Percentiles rank a stretch among this genome's conserved stretches.
These are phyloP conservation scores for Limnephilus marmoratus DNA, from an alignment of 2,888 invertebrate genomes.

Conservation along the genomic window DNA sequence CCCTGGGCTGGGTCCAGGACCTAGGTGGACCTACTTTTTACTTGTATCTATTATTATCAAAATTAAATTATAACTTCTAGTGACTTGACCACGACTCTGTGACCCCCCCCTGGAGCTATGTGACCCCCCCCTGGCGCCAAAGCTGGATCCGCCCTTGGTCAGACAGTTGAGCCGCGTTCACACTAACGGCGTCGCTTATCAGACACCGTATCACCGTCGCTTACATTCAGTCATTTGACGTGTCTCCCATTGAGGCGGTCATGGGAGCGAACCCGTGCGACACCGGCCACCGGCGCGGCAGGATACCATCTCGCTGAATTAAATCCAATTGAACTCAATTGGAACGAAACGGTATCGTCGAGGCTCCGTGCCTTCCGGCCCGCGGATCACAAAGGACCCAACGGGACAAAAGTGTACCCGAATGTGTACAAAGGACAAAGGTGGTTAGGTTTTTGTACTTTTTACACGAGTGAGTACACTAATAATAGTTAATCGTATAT, in stretches of 20 bases:
- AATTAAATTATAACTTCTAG: too few relatives aligned
- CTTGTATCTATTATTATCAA: too few relatives aligned
- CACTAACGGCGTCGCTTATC: slow-evolving; percentile 14
- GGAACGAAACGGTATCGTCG: slow-evolving; percentile 34
- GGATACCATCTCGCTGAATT: slow-evolving; percentile 43
- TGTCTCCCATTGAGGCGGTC: slow-evolving; percentile 24
- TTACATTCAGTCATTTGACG: slow-evolving; percentile 24
- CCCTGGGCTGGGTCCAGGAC: too few relatives aligned
- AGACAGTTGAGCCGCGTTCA: neutral
- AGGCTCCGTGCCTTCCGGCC: slow-evolving; percentile 40
- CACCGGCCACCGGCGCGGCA: slow-evolving; percentile 28
- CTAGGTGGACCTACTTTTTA: too few relatives aligned
- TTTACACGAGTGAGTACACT: neutral
- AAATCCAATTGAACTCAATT: slow-evolving; percentile 48
- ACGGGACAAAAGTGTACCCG: slow-evolving; percentile 36
- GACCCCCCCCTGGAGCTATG: too few relatives aligned
- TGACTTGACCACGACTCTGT: too few relatives aligned
- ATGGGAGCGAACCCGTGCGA: slow-evolving; percentile 33
- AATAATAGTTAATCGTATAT: neutral
- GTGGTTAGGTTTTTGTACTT: neutral
- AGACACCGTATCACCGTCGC: neutral
- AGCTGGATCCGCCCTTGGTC: too few relatives aligned
- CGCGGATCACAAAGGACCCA: slow-evolving; percentile 39
- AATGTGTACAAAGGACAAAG: slow-evolving; percentile 15
- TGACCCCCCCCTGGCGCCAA: too few relatives aligned